Base-by-base conservation (phyloP, 2,797 vertebrate genomes). In the Eidolon dupreanum region DNA sequence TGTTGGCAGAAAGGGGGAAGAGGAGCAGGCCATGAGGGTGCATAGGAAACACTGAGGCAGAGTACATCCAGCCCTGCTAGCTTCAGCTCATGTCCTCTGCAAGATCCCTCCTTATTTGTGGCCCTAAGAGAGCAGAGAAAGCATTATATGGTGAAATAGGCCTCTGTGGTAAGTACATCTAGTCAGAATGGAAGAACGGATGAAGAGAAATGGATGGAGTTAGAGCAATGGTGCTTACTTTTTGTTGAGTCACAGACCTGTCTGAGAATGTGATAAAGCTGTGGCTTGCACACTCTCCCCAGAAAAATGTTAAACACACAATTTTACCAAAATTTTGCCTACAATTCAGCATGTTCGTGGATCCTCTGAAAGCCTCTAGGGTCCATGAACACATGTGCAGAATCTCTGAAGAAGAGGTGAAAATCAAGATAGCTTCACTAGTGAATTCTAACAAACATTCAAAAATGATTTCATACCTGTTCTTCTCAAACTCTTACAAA, bases 181-280 rank as follows among this genome's bases (percentile, higher is more conserved):
- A 55, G 36, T 94, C 87, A 77, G 70, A 93, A 88, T 59, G n/a
- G 74, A 81, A 78, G 68, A 28, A 22, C 74, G 33, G 77, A 73
- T 88, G 49, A 93, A 66, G 53, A 90, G 26, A 90, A 88, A 84
- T 63, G 43, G n/a, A 84, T 63, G 49, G n/a, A 68, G 49, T 73
- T 63, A 91, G n/a, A 96, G 53, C 87, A 95, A 90, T 85, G 31
- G 19, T 46, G 79, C 36, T 96, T 81, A 49, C 26, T 86, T 89
- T 86, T 73, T 84, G 71, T 93, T 77, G 43, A 93, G 93, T 94
- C 75, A 74, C 26, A 85, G 68, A 70, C 22, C 43, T 93, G 16
- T 77, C 78, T 96, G 92, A 93, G 63, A 95, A 92, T 87, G 24
- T 75, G 53, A 85, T 79, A 94, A 95, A 81, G 51, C 33, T 65